A percentile compares a stretch with the other conserved stretches of the same genome.
phyloP scores from a whole-genome alignment of 2,888 invertebrate species.

The Chrysopilus asiliformis region DNA sequence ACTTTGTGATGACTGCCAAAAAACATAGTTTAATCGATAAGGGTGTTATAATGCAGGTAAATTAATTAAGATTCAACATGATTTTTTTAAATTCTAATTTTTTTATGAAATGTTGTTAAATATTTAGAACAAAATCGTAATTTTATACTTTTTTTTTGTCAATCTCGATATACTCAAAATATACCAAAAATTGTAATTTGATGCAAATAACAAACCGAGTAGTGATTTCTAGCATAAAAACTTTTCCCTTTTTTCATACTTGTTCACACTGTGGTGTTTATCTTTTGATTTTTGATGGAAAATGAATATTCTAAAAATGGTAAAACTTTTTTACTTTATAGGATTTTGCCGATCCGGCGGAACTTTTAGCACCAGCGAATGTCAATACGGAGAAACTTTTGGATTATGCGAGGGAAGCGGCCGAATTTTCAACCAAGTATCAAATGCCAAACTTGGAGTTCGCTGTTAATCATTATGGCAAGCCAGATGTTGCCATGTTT shows the following conservation, averaged over 20 bases:
- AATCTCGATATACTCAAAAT: too few relatives aligned
- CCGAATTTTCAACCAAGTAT: conserved; percentile 82
- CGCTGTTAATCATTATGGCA: conserved; percentile 94
- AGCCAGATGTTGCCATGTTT: conserved; percentile 96
- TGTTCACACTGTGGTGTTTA: too few relatives aligned
- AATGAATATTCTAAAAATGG: neutral
- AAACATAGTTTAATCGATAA: conserved; percentile 89
- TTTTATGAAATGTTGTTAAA: neutral
- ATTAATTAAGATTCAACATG: too few relatives aligned
- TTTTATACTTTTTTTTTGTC: too few relatives aligned
- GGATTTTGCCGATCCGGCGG: conserved; percentile 85
- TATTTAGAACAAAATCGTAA: too few relatives aligned
- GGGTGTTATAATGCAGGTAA: conserved; percentile 74
- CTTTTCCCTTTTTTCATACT: too few relatives aligned
- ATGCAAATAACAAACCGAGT: too few relatives aligned
- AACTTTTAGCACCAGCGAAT: conserved; percentile 74
- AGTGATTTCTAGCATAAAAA: too few relatives aligned
- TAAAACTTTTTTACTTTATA: conserved; percentile 26
- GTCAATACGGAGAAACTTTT: conserved; percentile 80
- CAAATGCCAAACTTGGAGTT: conserved; percentile 81
- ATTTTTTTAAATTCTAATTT: conserved; percentile 3
- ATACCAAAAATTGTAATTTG: too few relatives aligned
- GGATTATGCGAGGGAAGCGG: conserved; percentile 88
- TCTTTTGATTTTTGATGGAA: conserved; percentile 3
- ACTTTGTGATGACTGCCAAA: conserved; percentile 99